Evolutionary conservation across 2,888 invertebrate species (phyloP).

Genomic region (Phorcus lineatus): DNA sequence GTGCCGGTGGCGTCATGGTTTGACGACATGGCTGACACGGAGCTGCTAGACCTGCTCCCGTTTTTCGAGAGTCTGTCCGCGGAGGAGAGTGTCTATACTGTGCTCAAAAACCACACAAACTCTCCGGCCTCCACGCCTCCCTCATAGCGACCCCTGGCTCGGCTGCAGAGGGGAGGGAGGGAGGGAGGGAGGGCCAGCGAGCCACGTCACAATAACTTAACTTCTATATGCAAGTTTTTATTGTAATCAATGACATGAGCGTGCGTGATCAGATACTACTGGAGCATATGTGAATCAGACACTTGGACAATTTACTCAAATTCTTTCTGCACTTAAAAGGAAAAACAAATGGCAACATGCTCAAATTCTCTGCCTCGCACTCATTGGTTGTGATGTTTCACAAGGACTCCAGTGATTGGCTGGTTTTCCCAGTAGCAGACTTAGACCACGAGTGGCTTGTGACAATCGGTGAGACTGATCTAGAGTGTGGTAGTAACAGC

Average conservation of each 20-base stretch:
- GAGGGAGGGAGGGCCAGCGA: neutral
- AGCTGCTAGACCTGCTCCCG: slow-evolving; percentile 96
- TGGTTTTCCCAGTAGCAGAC: neutral
- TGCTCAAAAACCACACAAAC: slow-evolving; percentile 58
- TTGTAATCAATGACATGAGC: neutral
- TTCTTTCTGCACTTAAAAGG: neutral
- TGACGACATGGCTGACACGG: slow-evolving; percentile 98
- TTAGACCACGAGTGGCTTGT: slow-evolving; percentile 1
- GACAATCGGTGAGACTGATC: neutral
- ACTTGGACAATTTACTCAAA: neutral
- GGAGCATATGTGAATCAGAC: slow-evolving; percentile 5
- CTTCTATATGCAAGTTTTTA: slow-evolving; percentile 8
- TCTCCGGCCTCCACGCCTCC: slow-evolving; percentile 41
- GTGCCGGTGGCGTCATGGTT: slow-evolving; percentile 99
- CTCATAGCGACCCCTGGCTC: slow-evolving; percentile 35
- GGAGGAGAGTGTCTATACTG: slow-evolving; percentile 91
- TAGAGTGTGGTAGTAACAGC: too few relatives aligned
- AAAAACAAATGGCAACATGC: slow-evolving; percentile 10
- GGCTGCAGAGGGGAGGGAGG: too few relatives aligned
- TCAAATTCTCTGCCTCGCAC: slow-evolving; percentile 15
- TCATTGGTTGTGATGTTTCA: slow-evolving; percentile 17
- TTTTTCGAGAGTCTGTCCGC: slow-evolving; percentile 97
- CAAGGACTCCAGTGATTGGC: slow-evolving; percentile 16
- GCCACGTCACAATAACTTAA: neutral
- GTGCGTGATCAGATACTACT: neutral